phyloP scores from a whole-genome alignment of 2,888 invertebrate genomes.

The Dynastes hyllus region DNA sequence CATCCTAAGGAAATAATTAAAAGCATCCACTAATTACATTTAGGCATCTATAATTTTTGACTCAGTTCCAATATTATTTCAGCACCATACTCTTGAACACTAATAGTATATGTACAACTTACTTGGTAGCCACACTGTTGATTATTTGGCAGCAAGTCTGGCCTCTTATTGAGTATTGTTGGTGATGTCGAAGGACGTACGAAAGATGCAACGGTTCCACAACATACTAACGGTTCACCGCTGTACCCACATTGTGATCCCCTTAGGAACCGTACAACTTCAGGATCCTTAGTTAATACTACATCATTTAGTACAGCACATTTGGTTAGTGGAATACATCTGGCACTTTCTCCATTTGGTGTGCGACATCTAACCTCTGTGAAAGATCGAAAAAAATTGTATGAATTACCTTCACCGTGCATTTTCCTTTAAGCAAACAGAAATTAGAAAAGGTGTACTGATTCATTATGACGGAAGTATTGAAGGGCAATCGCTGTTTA shows the following conservation, averaged over 20 bases:
- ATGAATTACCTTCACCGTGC: too few relatives aligned
- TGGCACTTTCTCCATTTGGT: slow-evolving; percentile 64
- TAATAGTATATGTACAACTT: not conserved
- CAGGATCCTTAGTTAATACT: slow-evolving; percentile 62
- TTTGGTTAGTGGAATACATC: slow-evolving; percentile 73
- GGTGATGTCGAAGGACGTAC: not conserved
- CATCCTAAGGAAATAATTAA: too few relatives aligned
- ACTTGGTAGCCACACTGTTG: slow-evolving; percentile 53
- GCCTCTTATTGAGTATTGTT: not conserved
- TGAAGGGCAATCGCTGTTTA: too few relatives aligned
- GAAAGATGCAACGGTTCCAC: slow-evolving; percentile 63
- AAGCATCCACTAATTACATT: too few relatives aligned
- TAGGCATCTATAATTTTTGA: too few relatives aligned
- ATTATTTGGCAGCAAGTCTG: slow-evolving; percentile 37
- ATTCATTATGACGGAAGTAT: too few relatives aligned
- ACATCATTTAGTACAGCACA: slow-evolving; percentile 70
- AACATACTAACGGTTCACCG: slow-evolving; percentile 73
- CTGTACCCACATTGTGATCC: slow-evolving; percentile 75
- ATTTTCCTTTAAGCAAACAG: too few relatives aligned
- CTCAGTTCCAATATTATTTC: too few relatives aligned
- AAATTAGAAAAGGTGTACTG: too few relatives aligned
- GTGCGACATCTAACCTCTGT: slow-evolving; percentile 53
- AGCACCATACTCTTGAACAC: too few relatives aligned
- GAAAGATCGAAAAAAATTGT: not conserved
- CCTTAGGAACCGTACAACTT: slow-evolving; percentile 68